Conservation (phyloP, 2,797 vertebrate species). For the Helicolenus hilgendorfi region DNA sequence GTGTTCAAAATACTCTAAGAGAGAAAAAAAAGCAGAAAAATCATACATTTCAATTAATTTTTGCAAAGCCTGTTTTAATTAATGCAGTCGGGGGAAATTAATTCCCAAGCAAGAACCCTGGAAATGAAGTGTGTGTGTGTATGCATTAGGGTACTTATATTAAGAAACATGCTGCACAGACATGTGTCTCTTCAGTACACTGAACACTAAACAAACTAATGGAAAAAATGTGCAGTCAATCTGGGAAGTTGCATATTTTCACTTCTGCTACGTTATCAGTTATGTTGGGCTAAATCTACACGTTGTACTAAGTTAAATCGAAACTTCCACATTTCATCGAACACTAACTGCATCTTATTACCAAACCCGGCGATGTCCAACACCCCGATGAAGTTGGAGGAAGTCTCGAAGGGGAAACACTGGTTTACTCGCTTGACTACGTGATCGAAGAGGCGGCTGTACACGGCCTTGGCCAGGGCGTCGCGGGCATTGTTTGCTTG, state of each 20-base stretch:
- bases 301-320: neutral
- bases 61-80: slow-evolving; percentile 53
- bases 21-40: neutral
- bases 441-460: slow-evolving; percentile 98
- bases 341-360: slow-evolving; percentile 78
- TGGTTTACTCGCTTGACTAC: slow-evolving; percentile 98
- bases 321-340: neutral
- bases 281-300: neutral
- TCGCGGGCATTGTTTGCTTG: slow-evolving; percentile 98
- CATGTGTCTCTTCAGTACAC: slow-evolving; percentile 14
- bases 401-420: slow-evolving; percentile 97
- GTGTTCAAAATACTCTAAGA: slow-evolving; percentile 98
- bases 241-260: neutral
- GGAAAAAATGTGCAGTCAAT: neutral
- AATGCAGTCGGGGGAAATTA: slow-evolving; percentile 35
- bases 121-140: slow-evolving; percentile 47
- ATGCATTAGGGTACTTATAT: slow-evolving; percentile 35
- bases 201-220: slow-evolving; percentile 3
- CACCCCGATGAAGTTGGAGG: slow-evolving; percentile 97
- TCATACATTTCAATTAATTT: slow-evolving; percentile 63
- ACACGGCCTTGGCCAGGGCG: slow-evolving; percentile 97
- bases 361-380: slow-evolving; percentile 99
- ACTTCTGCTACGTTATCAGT: neutral
- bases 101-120: slow-evolving; percentile 28
- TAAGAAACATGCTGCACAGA: slow-evolving; percentile 8